Conservation (phyloP, 2,113 vertebrate genomes). For the Equus quagga region DNA sequence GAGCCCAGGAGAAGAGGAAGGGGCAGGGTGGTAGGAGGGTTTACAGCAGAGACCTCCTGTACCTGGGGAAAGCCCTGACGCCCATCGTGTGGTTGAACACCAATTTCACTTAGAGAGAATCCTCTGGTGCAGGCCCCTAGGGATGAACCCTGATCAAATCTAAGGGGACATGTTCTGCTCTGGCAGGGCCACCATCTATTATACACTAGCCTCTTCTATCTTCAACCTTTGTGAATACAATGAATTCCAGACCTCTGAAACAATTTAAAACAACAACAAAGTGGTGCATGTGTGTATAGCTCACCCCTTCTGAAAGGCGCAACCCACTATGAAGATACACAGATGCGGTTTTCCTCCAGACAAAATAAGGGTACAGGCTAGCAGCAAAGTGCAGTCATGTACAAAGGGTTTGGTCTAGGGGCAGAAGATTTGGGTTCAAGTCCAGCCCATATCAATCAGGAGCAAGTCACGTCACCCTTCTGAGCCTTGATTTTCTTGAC, state of each 20-base stretch:
- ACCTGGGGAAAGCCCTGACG: not conserved
- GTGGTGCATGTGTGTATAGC: too few relatives aligned
- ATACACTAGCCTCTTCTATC: not conserved
- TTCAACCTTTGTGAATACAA: not conserved
- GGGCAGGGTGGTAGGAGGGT: accelerated
- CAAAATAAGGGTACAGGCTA: accelerated
- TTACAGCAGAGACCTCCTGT: not conserved
- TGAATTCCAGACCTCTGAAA: not conserved
- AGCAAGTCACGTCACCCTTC: not conserved
- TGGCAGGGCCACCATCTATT: not conserved
- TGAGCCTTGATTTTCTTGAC: not conserved
- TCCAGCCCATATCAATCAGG: not conserved
- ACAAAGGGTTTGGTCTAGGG: not conserved
- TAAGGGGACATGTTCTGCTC: not conserved
- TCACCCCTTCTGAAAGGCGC: not conserved
- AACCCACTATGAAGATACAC: not conserved
- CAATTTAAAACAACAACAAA: not conserved
- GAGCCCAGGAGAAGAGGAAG: not conserved
- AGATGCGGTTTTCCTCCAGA: not conserved
- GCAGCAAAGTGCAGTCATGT: accelerated
- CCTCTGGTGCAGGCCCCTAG: not conserved
- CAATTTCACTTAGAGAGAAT: not conserved
- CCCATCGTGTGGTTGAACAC: accelerated
- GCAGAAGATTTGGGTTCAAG: not conserved
- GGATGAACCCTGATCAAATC: not conserved